These are phyloP conservation scores for Gasterosteus aculeatus DNA, from an alignment of 2,113 vertebrate genomes.

Conservation along the genomic window DNA sequence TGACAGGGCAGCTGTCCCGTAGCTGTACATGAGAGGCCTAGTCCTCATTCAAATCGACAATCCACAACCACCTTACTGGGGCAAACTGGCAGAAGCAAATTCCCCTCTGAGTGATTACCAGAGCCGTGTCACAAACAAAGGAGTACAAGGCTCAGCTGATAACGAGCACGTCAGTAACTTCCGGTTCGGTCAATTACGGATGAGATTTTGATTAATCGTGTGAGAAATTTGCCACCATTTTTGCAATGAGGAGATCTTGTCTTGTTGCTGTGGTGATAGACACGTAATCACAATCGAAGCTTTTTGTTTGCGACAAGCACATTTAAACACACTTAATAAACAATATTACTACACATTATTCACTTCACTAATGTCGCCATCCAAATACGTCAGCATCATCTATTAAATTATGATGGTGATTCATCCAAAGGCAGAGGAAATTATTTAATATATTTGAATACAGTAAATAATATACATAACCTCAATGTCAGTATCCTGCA, in stretches of 20 bases:
- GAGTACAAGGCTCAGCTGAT: slow-evolving; percentile 31
- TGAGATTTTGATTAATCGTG: slow-evolving; percentile 31
- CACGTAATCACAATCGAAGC: not conserved
- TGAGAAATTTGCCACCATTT: slow-evolving; percentile 5
- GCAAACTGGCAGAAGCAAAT: slow-evolving; percentile 39
- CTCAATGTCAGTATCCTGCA: not conserved
- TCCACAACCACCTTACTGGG: slow-evolving; percentile 33
- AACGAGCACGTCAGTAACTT: slow-evolving; percentile 50
- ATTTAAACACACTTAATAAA: not conserved
- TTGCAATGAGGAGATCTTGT: slow-evolving; percentile 11
- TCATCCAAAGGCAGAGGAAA: not conserved
- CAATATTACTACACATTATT: not conserved
- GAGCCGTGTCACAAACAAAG: slow-evolving; percentile 31
- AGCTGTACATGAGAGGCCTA: slow-evolving; percentile 19
- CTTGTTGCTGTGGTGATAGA: slow-evolving; percentile 14
- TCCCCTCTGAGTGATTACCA: slow-evolving; percentile 24
- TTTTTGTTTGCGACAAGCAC: not conserved
- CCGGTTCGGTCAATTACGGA: slow-evolving; percentile 2
- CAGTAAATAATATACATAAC: not conserved
- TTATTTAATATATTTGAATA: not conserved
- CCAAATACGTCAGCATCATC: not conserved
- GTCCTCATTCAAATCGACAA: slow-evolving; percentile 61
- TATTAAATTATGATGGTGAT: not conserved
- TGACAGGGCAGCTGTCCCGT: slow-evolving; percentile 46
- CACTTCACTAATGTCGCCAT: not conserved